Percentiles rank a stretch among this genome's conserved stretches.
Evolutionary conservation across 2,888 invertebrate species (phyloP).

Genomic region (Sesia bembeciformis): DNA sequence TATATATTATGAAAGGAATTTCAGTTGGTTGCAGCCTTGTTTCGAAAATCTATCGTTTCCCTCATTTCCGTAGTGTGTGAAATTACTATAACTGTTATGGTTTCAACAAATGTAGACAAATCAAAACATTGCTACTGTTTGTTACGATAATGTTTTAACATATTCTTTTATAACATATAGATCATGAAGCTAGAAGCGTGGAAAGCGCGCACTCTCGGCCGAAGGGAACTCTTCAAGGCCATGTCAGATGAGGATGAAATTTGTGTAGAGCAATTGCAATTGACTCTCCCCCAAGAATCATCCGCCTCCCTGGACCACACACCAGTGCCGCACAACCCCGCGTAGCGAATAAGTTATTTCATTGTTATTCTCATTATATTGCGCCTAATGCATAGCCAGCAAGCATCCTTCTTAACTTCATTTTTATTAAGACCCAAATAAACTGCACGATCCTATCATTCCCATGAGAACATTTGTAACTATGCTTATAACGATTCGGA

Average conservation of each 20-base stretch:
- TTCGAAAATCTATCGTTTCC: no score
- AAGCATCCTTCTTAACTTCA: no score
- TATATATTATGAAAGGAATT: no score
- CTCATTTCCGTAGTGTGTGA: background rate
- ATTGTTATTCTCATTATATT: no score
- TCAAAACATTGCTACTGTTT: background rate
- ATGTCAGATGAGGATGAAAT: slow-evolving; percentile 52
- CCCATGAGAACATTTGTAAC: no score
- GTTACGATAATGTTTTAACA: background rate
- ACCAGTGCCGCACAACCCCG: slow-evolving; percentile 25
- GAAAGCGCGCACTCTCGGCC: slow-evolving; percentile 75
- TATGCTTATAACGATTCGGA: no score
- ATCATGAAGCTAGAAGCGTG: slow-evolving; percentile 83
- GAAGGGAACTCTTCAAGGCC: slow-evolving; percentile 40
- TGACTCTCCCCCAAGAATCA: slow-evolving; percentile 50
- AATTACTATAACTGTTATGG: background rate
- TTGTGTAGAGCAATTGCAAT: slow-evolving; percentile 48
- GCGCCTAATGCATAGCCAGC: no score
- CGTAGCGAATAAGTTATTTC: no score
- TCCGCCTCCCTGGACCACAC: slow-evolving; percentile 46
- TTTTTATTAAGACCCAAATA: no score
- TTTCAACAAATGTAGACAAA: background rate
- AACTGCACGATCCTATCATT: no score
- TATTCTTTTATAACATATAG: slow-evolving; percentile 39
- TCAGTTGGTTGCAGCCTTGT: no score